Evolutionary conservation across 2,888 invertebrate species (phyloP).

Genomic region (Drosophila sordidapex): DNA sequence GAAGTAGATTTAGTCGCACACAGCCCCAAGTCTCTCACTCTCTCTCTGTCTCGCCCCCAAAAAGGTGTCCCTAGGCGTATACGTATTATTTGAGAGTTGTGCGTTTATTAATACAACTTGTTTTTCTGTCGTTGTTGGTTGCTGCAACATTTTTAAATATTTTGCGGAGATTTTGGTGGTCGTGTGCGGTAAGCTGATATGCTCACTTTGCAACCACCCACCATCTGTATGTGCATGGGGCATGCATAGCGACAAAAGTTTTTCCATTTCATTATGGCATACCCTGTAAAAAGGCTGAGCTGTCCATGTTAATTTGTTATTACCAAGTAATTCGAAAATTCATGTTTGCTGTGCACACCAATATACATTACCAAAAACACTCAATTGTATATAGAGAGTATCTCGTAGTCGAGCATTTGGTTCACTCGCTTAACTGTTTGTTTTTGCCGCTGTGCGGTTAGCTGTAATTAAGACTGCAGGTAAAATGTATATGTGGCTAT

Average conservation of each 20-base stretch:
- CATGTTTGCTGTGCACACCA: not conserved
- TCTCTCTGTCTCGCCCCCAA: not conserved
- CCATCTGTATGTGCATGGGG: conserved; percentile 16
- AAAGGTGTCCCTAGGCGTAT: conserved; percentile 34
- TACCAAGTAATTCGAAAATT: not conserved
- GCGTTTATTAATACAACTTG: conserved; percentile 50
- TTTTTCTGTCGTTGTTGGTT: conserved; percentile 33
- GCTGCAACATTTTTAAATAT: conserved; percentile 59
- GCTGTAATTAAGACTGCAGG: conserved; percentile 56
- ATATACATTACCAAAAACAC: not conserved
- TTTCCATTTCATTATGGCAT: conserved; percentile 3
- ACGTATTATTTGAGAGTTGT: conserved; percentile 36
- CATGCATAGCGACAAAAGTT: conserved; percentile 23
- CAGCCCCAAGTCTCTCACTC: not conserved
- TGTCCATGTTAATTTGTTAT: not conserved
- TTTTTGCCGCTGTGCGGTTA: conserved; percentile 35
- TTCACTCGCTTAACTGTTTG: not conserved
- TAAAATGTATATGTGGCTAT: conserved; percentile 20
- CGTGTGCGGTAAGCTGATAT: conserved; percentile 24
- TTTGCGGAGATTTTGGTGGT: conserved; percentile 42
- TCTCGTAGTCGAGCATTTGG: not conserved
- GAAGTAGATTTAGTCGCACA: conserved; percentile 57
- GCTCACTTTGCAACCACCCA: not conserved
- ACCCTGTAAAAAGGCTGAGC: conserved; percentile 3
- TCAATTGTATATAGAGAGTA: not conserved